phyloP scores from a whole-genome alignment of 1,140 invertebrate genomes.

The Aphelenchoides avenae region DNA sequence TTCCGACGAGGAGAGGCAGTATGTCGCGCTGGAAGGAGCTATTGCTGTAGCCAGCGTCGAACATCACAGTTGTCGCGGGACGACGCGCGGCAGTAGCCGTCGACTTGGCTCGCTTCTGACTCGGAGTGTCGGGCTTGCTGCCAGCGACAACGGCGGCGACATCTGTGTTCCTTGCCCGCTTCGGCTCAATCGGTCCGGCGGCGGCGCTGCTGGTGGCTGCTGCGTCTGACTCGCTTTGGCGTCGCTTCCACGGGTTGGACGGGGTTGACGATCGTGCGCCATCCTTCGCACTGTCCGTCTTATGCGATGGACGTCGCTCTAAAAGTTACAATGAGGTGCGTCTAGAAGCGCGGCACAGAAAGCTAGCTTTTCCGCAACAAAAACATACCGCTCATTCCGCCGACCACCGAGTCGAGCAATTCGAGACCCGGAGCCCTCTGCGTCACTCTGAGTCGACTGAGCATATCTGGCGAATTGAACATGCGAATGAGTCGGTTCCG shows the following conservation, averaged over 20 bases:
- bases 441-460: too few species aligned
- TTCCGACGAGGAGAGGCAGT: constrained; percentile 35
- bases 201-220: neutral
- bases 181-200: constrained; percentile 6
- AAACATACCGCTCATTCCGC: too few species aligned
- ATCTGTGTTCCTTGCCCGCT: neutral
- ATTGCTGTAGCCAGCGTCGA: constrained; percentile 19
- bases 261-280: neutral
- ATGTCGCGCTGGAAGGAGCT: constrained; percentile 32
- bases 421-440: too few species aligned
- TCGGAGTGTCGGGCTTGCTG: neutral
- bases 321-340: too few species aligned
- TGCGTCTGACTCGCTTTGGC: neutral
- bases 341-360: too few species aligned
- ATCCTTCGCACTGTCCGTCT: too few species aligned
- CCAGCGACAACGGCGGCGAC: neutral
- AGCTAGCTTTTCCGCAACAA: too few species aligned
- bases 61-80: constrained; percentile 5
- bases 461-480: too few species aligned
- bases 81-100: constrained; percentile 4
- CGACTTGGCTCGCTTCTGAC: neutral
- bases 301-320: too few species aligned
- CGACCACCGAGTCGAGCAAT: too few species aligned
- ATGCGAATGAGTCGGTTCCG: too few species aligned
- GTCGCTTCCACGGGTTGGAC: neutral